phyloP scores from a whole-genome alignment of 2,797 vertebrate genomes.

The Tachyglossus aculeatus region DNA sequence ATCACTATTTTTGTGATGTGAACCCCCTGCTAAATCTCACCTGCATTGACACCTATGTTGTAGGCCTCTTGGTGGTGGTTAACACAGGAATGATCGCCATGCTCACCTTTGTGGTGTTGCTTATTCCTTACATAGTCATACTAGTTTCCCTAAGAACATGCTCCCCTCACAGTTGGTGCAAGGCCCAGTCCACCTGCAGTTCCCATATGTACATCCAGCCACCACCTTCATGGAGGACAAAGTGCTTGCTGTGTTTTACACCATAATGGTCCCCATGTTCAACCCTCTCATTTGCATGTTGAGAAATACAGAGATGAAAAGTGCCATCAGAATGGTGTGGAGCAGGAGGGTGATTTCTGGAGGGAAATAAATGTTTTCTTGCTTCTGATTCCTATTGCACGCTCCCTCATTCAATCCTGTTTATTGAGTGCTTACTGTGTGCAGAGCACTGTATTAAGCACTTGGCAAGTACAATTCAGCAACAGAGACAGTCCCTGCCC shows the following conservation, averaged over 20 bases:
- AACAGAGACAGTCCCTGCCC: too few species aligned
- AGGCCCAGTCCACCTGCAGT: neutral
- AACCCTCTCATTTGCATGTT: neutral
- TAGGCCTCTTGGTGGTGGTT: neutral
- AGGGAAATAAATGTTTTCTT: too few species aligned
- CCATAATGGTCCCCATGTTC: neutral
- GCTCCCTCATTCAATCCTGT: too few species aligned
- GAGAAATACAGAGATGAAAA: too few species aligned
- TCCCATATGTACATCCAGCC: neutral
- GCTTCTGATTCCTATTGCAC: too few species aligned
- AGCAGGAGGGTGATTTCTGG: neutral
- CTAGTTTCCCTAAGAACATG: neutral
- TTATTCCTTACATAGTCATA: conserved; percentile 10
- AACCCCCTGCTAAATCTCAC: neutral
- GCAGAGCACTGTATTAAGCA: too few species aligned
- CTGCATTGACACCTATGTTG: neutral
- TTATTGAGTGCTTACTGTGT: too few species aligned
- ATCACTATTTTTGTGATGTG: conserved; percentile 14
- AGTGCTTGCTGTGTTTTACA: neutral
- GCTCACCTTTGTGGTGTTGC: neutral
- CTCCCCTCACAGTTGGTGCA: neutral
- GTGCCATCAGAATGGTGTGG: neutral
- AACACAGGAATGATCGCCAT: neutral
- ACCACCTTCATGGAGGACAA: neutral
- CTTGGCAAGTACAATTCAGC: too few species aligned